A percentile compares a stretch with the other conserved stretches of the same genome.
Conservation (phyloP, 2,113 vertebrate species). For the Mesoclemmys tuberculata region DNA sequence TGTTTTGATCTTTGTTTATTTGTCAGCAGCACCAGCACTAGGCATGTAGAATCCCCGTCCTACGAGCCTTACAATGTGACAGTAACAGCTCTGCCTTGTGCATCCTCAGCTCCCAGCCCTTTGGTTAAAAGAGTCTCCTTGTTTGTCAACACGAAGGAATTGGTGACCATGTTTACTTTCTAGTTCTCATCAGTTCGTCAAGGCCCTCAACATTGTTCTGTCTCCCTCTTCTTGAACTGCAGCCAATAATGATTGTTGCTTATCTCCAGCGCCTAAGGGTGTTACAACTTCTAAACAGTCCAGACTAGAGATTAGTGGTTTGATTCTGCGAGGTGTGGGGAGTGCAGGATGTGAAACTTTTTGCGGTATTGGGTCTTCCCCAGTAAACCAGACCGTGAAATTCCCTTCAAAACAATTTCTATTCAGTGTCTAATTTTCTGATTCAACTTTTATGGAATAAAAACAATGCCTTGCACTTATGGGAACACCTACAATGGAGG, state of each 20-base stretch:
- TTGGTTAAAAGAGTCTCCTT: conserved; percentile 30
- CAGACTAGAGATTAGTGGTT: rapidly evolving
- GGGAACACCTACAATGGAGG: not conserved
- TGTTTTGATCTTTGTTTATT: conserved; percentile 76
- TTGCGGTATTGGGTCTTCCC: rapidly evolving
- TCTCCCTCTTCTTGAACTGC: conserved; percentile 7
- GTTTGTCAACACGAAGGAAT: not conserved
- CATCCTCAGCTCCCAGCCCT: rapidly evolving
- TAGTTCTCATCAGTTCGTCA: rapidly evolving
- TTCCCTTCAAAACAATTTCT: not conserved
- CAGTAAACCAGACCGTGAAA: not conserved
- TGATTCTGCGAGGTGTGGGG: not conserved
- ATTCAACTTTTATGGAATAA: not conserved
- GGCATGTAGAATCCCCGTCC: conserved; percentile 46
- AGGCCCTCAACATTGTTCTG: not conserved
- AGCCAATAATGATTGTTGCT: not conserved
- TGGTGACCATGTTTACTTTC: not conserved
- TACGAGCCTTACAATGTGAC: conserved; percentile 39
- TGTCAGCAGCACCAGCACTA: conserved; percentile 55
- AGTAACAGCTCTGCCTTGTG: conserved; percentile 21
- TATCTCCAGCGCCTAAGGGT: conserved; percentile 13
- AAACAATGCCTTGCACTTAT: not conserved
- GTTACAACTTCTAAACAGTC: not conserved
- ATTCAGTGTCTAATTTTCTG: rapidly evolving
- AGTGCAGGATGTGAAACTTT: not conserved